A percentile compares a stretch with the other conserved stretches of the same genome.
These are phyloP conservation scores for Tetramorium simillimum DNA, from an alignment of 1,140 invertebrate species.

Conservation along the genomic window DNA sequence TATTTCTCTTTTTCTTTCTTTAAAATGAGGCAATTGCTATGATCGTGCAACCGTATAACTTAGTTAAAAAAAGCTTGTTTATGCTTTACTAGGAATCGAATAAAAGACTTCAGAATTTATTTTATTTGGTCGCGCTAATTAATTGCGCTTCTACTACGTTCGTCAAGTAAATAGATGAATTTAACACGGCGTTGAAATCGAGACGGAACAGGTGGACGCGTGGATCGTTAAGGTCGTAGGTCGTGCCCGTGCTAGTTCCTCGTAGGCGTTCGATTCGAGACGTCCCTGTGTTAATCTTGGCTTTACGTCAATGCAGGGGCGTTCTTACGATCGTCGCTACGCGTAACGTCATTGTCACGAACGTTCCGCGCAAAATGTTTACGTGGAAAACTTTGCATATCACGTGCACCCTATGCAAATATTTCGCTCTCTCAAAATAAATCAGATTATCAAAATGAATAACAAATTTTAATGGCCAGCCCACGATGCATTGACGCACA, in stretches of 20 bases:
- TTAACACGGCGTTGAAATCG: constrained; percentile 35
- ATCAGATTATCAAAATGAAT: not conserved
- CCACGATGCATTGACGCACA: not conserved
- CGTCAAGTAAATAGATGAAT: constrained; percentile 22
- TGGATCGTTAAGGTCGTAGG: constrained; percentile 60
- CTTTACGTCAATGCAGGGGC: constrained; percentile 74
- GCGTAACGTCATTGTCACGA: constrained; percentile 69
- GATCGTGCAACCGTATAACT: not conserved
- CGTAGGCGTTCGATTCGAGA: constrained; percentile 71
- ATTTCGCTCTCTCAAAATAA: not conserved
- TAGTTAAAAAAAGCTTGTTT: not conserved
- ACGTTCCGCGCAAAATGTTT: constrained; percentile 66
- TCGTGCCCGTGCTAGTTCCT: constrained; percentile 54
- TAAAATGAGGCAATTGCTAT: not conserved
- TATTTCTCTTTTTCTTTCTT: not conserved
- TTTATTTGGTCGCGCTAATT: constrained; percentile 5
- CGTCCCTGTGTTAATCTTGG: constrained; percentile 71
- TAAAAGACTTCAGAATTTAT: not conserved
- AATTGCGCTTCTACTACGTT: not conserved
- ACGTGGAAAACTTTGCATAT: constrained; percentile 49
- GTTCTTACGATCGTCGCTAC: constrained; percentile 56
- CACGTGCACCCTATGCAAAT: constrained; percentile 22
- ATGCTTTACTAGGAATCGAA: not conserved
- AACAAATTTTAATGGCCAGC: not conserved
- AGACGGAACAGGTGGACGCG: constrained; percentile 64